Evolutionary conservation across 2,113 vertebrate genomes (phyloP), one percentile per base, ranked within the genome.

Genomic region (Pteronura brasiliensis): DNA sequence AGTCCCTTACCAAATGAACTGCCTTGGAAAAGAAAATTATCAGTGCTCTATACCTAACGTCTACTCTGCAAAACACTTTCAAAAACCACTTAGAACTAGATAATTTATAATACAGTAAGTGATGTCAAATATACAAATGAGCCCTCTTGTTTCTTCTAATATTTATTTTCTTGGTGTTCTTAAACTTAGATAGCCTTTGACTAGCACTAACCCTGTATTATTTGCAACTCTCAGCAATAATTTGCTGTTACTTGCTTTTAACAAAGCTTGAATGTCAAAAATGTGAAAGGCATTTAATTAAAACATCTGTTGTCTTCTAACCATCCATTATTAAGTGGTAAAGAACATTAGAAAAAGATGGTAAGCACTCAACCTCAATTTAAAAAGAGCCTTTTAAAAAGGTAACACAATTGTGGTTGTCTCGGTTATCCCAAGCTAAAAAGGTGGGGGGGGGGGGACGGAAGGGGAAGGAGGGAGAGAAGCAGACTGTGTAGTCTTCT

Each of bases 121-220:
- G 20, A 76, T 65, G 25, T 81, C 25, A 87, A 95, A 95, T 88
- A 59, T 74, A 93, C 36, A 93, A 90, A 86, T 57, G 17, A 3
- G 12, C 85, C 31, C 23, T 96, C 31, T 63, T 91, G 34, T 17
- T 20, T 90, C 36, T 95, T 77, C 84, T 61, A 72, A 71, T 67
- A 87, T 80, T 92, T 85, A 86, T 88, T 97, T 96, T 93, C 91
- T 92, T 74, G 42, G 11, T 93, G 42, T 47, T 87, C 93, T 90
- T 69, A 76, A 44, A 92, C 79, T 80, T 52, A 74, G 21, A 69
- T 25, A 31, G 61, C 25, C 61, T 93, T 74, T 55, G 74, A 77
- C 44, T 31, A 63, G 20, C 77, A 85, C 81, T 57, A 82, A 55
- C 21, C 17, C 20, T 71, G 49, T 23, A 65, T 39, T 63, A 93